Base-by-base conservation (phyloP, 2,797 vertebrate genomes). In the Muraenolepis orangiensis region DNA sequence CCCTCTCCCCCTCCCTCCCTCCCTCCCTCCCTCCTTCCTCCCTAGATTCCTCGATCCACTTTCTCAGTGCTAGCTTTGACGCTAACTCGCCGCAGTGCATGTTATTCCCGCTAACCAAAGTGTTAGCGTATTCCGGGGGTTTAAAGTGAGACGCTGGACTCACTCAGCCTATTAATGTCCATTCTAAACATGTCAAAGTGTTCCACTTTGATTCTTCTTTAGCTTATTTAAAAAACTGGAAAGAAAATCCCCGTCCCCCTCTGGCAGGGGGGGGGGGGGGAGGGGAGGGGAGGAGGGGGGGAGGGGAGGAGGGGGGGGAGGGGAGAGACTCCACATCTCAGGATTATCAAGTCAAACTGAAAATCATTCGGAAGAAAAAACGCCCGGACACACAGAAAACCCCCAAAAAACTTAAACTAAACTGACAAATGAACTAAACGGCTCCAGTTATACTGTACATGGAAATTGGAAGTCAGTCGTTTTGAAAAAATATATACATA, bases 81-180 rank as follows among this genome's bases (percentile, higher is more conserved):
- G 57, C 57, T 64, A 64, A 26, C 57, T 26, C 10, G 57, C 23
- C 57, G 13, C 23, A 1, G 57, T 57, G 8, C 6, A 57, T 64
- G 57, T 64, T 64, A 26, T 64, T 64, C 57, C 57, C 10, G 57
- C 23, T 64, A 28, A 12, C n/a, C 57, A 64, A 26, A 64, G 26
- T 64, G 7, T n/a, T 7, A n/a, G 20, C 3, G 4, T 57, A 8
- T 23, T 16, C 8, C 7, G 40, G 40, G 57, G 26, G 23, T 61
- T 26, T 28, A 64, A 12, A 64, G 23, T 26, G 57, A 64, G 57
- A 87, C 81, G 84, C 85, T 85, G 78, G 82, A n/a, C n/a, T n/a
- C n/a, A n/a, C 80, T 71, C 46, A 4, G 38, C 46, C 67, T 85
- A 87, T 86, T 87, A 87, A 88, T 7, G 12, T 81, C 78, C 68